Conservation (phyloP, 1,140 invertebrate genomes). For the Spodoptera frugiperda region DNA sequence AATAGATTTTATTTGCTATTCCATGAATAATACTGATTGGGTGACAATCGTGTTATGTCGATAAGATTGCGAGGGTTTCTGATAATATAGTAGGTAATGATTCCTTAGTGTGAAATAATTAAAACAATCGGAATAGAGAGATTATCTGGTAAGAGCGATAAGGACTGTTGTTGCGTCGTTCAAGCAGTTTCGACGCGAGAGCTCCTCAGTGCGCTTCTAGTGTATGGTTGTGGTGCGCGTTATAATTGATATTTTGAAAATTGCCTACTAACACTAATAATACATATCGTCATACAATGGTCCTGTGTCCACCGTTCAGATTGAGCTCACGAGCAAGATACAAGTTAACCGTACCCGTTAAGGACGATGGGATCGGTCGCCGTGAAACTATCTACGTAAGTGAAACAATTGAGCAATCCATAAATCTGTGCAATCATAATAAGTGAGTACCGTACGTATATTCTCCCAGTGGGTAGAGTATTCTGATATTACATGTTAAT, state of each 20-base stretch:
- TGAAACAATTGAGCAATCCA: constrained; percentile 39
- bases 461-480: no score
- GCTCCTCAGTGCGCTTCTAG: constrained; percentile 48
- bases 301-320: constrained; percentile 80
- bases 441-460: no score
- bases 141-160: constrained; percentile 80
- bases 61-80: constrained; percentile 81
- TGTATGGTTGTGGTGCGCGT: constrained; percentile 20
- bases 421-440: no score
- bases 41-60: constrained; percentile 67
- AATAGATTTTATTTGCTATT: constrained; percentile 23
- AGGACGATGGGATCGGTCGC: constrained; percentile 38
- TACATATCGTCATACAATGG: constrained; percentile 66
- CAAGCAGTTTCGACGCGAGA: constrained; percentile 65
- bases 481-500: no score
- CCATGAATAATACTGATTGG: constrained; percentile 71
- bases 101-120: constrained; percentile 81
- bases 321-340: constrained; percentile 76
- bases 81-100: constrained; percentile 77
- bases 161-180: constrained; percentile 68
- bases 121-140: constrained; percentile 81
- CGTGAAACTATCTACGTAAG: constrained; percentile 75
- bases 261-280: no score
- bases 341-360: constrained; percentile 62
- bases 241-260: constrained; percentile 24